phyloP scores from a whole-genome alignment of 2,888 invertebrate species.

The Lottia scabra region DNA sequence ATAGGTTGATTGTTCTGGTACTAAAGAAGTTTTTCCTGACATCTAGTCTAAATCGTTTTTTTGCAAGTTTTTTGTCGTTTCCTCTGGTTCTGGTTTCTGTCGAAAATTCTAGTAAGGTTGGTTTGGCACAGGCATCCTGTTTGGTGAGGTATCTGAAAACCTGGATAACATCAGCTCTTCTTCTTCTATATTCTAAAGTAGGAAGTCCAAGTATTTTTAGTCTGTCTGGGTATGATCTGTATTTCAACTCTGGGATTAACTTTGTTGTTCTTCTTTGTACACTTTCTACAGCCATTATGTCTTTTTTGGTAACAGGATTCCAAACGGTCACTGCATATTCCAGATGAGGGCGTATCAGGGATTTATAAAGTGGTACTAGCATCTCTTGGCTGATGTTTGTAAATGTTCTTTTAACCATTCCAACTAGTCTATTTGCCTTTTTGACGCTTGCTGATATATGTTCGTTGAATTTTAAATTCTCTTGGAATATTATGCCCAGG shows the following conservation, averaged over 20 bases:
- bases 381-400: not conserved
- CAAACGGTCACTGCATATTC: slow-evolving; percentile 12
- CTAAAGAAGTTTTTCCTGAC: too few species aligned
- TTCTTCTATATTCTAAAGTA: not conserved
- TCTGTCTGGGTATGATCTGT: not conserved
- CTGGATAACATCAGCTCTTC: too few species aligned
- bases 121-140: not conserved
- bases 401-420: not conserved
- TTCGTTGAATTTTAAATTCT: too few species aligned
- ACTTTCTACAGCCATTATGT: not conserved
- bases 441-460: not conserved
- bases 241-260: not conserved
- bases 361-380: not conserved
- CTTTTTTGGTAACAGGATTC: slow-evolving; percentile 9
- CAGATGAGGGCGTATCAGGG: slow-evolving; percentile 6
- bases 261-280: not conserved
- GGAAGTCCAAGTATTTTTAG: not conserved
- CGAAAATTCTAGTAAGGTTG: not conserved
- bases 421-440: not conserved
- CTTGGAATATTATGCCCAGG: too few species aligned
- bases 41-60: too few species aligned
- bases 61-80: too few species aligned
- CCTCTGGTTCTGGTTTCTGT: not conserved
- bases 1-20: too few species aligned
- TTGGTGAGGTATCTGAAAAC: not conserved